Base-by-base conservation (phyloP, 2,888 invertebrate species). In the Hypena proboscidalis region DNA sequence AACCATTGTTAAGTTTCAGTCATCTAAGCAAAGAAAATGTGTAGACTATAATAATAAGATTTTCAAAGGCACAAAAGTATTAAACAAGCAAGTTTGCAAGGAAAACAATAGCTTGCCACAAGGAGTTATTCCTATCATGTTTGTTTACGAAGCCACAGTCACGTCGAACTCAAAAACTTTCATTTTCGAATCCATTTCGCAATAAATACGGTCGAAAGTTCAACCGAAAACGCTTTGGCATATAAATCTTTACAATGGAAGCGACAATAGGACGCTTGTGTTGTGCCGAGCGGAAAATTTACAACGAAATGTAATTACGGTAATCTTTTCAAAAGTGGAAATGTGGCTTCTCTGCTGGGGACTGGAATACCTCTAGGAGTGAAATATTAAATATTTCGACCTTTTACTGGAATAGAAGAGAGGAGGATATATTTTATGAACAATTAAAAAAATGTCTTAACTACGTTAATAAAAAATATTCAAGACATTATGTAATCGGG, bases 261-360 rank as follows among this genome's bases (percentile, higher is more conserved):
- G 58, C 59, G 59, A 67, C 62, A 65, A 62, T 61, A 46, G 58
- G 34, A 41, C 59, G 62, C 58, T 66, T 60, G 59, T 49, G 55
- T 65, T 68, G 66, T 58, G 58, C 64, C 54, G 53, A 61, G 72
- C 70, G 60, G 67, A 74, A 73, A 74, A 77, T 75, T 70, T 73
- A 78, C 80, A 77, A 69, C 70, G 66, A 71, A 78, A 75, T 54
- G 77, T 80, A 80, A 78, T 80, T 80, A 77, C 63, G 52, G 63
- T 70, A 75, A 77, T 74, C 74, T 72, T 67, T 61, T 51, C 59
- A 36, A 36, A 59, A 58, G 33, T 56, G 30, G 48, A n/a, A 9
- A 6, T 25, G 20, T 34, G 39, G 40, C 40, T 43, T 54, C 33
- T 42, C 8, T 35, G 38, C 32, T 17, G 8, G 31, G 22, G 37